Base-by-base conservation (phyloP, 2,888 invertebrate genomes). In the Tineola bisselliella region DNA sequence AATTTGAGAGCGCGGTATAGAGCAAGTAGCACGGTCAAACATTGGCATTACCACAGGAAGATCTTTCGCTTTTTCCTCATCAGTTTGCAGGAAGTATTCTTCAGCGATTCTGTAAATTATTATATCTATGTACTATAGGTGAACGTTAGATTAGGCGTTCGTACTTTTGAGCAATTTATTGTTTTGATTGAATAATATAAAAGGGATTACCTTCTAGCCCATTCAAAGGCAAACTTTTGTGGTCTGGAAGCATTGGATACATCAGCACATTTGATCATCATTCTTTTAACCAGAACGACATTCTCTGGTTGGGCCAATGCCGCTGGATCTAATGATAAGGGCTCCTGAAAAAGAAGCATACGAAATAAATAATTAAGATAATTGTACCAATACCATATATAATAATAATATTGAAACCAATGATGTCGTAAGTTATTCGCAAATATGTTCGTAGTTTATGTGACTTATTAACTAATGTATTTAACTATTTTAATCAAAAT, bases 181-280 rank as follows among this genome's bases (percentile, higher is more conserved):
- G n/a, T n/a, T n/a, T n/a, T n/a, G n/a, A n/a, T n/a, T n/a, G n/a
- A n/a, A n/a, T n/a, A n/a, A n/a, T n/a, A n/a, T n/a, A n/a, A n/a
- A 33, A 12, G n/a, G 25, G 38, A 8, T 48, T 11, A 88, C 88
- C 88, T 89, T 67, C 93, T 90, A 0, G 98, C 96, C 99, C 99
- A 99, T 79, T 97, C 96, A 44, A 95, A 90, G 69, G 94, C 95
- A 65, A 91, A 89, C 64, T 90, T 89, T 69, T 96, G 89, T 0
- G 97, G 97, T 62, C 99, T 87, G 1, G 96, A 94, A 0, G 99
- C 98, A 86, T 99, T 99, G 63, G 97, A 97, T 30, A 99, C 97
- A 78, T 99, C 99, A 0, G 98, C 97, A 76, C 98, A 98, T 79
- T 98, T 99, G 74, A 99, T 98, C 88, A 99, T 91, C 96, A 99